Evolutionary conservation across 2,797 vertebrate species (phyloP), one percentile per base, ranked within the genome.

Genomic region (Premnoplex brunnescens): DNA sequence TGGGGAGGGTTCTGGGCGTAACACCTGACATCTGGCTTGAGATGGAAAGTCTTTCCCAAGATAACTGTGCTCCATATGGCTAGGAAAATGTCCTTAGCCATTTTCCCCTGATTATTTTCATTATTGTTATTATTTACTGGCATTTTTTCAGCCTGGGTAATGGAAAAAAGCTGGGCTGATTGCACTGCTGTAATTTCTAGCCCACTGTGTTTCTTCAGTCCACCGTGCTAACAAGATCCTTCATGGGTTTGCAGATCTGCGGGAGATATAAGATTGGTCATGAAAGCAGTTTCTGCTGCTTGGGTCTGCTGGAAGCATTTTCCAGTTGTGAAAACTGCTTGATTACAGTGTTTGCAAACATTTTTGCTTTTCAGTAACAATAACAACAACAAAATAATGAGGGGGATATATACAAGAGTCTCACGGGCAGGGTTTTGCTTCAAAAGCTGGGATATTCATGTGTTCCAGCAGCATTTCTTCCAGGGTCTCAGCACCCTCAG

Each of bases 21-120:
- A 6, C 84, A 79, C 91, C 88, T 93, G 85, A 71, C 89, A 92
- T 67, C 87, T 92, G 91, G 63, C 19, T 69, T 44, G 93, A 28
- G 66, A 62, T 71, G 74, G 92, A 59, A 74, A 91, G 60, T 34
- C 78, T 85, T 77, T 85, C 78, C 87, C 60, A 32, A 19, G 81
- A 44, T 21, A 62, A 26, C 32, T 30, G 34, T 21, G 44, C 63
- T 63, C 3, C 48, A 16, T 30, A 7, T 8, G 55, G 51, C 80
- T 48, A 2, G 49, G 84, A 23, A 41, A 62, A 86, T 26, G 21
- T 54, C 84, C 51, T 46, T 52, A 79, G 78, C 78, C 1, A 1
- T 59, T 76, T 64, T 12, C 36, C 72, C 67, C 30, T 26, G 75
- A 3, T 52, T 20, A 19, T 66, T 75, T 80, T 89, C 67, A 14